Evolutionary conservation across 1,140 invertebrate genomes (phyloP).

Genomic region (Drosophila setifemur): DNA sequence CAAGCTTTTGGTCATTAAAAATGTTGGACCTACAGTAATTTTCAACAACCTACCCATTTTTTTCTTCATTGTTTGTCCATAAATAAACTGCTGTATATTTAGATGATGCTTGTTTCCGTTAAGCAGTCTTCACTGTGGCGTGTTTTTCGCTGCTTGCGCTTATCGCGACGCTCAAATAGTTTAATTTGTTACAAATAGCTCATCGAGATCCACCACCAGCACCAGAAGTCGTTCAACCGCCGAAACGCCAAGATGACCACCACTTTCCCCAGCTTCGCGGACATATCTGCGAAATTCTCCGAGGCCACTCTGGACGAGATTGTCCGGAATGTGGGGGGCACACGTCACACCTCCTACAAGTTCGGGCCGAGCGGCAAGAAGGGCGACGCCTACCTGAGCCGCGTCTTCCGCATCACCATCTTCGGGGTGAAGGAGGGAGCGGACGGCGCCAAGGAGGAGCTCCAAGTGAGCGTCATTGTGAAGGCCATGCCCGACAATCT

Average conservation of each 20-base stretch:
- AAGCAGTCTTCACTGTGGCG: neutral
- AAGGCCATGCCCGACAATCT: conserved; percentile 86
- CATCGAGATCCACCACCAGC: neutral
- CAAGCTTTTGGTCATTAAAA: too few relatives aligned
- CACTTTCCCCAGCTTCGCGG: conserved; percentile 43
- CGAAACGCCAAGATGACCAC: conserved; percentile 35
- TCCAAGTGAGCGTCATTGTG: conserved; percentile 83
- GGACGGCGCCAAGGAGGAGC: conserved; percentile 49
- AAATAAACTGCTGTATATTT: too few relatives aligned
- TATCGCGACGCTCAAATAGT: conserved; percentile 21
- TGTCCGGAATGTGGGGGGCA: conserved; percentile 76
- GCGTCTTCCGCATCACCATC: conserved; percentile 84
- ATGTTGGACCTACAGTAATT: too few relatives aligned
- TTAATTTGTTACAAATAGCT: conserved; percentile 25
- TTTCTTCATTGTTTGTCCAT: too few relatives aligned
- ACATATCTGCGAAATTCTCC: conserved; percentile 82
- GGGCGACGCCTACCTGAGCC: conserved; percentile 87
- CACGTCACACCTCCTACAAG: conserved; percentile 82
- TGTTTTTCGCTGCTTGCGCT: conserved; percentile 5
- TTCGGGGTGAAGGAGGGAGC: conserved; percentile 78
- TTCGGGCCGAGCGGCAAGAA: conserved; percentile 84
- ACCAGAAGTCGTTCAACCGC: neutral
- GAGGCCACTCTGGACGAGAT: conserved; percentile 83
- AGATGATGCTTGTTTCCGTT: neutral
- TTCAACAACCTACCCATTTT: too few relatives aligned